phyloP scores from a whole-genome alignment of 2,888 invertebrate species.

The Agrochola lychnidis region DNA sequence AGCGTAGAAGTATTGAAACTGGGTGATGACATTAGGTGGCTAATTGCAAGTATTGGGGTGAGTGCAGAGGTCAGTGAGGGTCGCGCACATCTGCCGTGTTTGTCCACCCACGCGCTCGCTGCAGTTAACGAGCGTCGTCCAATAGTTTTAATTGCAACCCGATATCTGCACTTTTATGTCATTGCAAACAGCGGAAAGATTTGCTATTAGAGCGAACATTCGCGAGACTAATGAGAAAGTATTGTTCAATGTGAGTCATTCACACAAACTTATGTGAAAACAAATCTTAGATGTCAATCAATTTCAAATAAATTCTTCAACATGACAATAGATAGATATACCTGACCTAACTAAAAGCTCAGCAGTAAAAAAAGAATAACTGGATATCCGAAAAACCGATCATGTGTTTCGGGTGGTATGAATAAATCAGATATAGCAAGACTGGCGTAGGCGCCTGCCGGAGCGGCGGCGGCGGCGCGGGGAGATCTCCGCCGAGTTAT shows the following conservation, averaged over 20 bases:
- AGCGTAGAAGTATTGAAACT: constrained; percentile 60
- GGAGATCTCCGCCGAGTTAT: constrained; percentile 82
- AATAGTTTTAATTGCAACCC: constrained; percentile 89
- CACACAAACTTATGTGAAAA: constrained; percentile 59
- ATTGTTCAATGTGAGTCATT: constrained; percentile 44
- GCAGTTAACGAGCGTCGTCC: constrained; percentile 83
- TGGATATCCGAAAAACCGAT: constrained; percentile 85
- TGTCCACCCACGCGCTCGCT: constrained; percentile 83
- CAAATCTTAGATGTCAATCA: constrained; percentile 65
- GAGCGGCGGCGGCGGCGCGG: too few relatives aligned
- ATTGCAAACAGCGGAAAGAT: constrained; percentile 67
- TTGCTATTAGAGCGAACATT: constrained; percentile 54
- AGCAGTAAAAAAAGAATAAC: constrained; percentile 80
- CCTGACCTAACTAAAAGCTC: constrained; percentile 73
- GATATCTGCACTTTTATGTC: constrained; percentile 83
- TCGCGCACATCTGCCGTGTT: constrained; percentile 88
- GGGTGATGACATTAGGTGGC: constrained; percentile 77
- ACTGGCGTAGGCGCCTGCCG: constrained; percentile 84
- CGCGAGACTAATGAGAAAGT: constrained; percentile 47
- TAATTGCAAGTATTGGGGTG: constrained; percentile 83
- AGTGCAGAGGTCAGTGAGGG: constrained; percentile 80
- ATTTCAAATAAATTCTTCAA: constrained; percentile 60
- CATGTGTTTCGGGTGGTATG: constrained; percentile 89
- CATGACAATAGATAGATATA: constrained; percentile 62
- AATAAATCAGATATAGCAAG: constrained; percentile 89